Evolutionary conservation across 1,140 invertebrate genomes (phyloP).

Genomic region (Wasmannia auropunctata): DNA sequence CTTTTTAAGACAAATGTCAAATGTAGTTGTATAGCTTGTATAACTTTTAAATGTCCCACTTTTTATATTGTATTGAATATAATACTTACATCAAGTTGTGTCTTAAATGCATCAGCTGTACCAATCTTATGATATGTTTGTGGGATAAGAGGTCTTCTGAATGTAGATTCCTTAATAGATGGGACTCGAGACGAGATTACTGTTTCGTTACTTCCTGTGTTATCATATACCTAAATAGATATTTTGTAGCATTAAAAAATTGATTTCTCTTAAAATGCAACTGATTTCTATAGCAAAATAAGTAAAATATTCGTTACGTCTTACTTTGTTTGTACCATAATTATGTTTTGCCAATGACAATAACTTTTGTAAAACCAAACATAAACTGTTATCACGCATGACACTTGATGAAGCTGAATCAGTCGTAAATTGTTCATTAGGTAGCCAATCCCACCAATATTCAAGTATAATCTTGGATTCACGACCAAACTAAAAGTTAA

Average conservation of each 20-base stretch:
- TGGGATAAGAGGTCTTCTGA: conserved; percentile 82
- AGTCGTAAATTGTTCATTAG: conserved; percentile 71
- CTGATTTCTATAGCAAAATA: too few species aligned
- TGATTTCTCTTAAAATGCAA: background rate
- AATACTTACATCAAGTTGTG: conserved; percentile 86
- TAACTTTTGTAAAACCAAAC: conserved; percentile 86
- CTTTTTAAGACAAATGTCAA: too few species aligned
- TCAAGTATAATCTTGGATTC: conserved; percentile 92
- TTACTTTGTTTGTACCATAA: conserved; percentile 82
- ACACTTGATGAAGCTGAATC: conserved; percentile 63
- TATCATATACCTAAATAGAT: conserved; percentile 78
- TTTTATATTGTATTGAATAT: background rate
- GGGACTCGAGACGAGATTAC: conserved; percentile 82
- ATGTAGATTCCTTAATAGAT: conserved; percentile 82
- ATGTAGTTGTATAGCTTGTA: too few species aligned
- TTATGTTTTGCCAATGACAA: conserved; percentile 87
- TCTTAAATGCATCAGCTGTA: conserved; percentile 85
- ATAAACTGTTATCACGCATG: conserved; percentile 76
- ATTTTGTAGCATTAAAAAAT: background rate
- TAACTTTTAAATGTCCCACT: too few species aligned
- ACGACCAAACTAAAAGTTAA: conserved; percentile 88
- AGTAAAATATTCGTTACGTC: background rate
- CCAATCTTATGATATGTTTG: conserved; percentile 82
- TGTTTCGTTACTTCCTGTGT: conserved; percentile 83
- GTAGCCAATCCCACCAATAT: conserved; percentile 91